Conservation (phyloP, 2,797 vertebrate species). For the Pagetopsis macropterus region DNA sequence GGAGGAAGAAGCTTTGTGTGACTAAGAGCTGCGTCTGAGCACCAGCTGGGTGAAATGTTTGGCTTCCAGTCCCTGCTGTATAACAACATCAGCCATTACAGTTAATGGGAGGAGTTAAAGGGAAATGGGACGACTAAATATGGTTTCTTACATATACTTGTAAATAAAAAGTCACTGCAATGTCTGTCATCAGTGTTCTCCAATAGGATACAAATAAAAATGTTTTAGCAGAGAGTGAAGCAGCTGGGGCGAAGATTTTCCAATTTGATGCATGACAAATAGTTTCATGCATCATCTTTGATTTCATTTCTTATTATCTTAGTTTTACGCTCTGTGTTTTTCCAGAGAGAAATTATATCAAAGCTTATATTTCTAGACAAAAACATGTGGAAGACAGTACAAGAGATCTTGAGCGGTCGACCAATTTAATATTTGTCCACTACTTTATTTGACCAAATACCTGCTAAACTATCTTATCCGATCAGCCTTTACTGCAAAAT, state of each 20-base stretch:
- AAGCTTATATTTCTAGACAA: background rate
- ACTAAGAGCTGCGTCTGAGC: conserved; percentile 46
- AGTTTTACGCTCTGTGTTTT: background rate
- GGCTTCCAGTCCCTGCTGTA: conserved; percentile 29
- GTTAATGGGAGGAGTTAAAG: background rate
- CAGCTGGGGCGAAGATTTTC: background rate
- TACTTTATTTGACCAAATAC: background rate
- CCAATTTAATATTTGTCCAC: background rate
- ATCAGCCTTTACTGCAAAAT: too few species aligned
- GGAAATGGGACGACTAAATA: background rate
- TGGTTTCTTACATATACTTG: background rate
- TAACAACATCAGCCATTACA: conserved; percentile 42
- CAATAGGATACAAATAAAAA: too few species aligned
- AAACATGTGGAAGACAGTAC: too few species aligned
- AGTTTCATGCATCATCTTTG: background rate
- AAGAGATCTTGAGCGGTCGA: background rate
- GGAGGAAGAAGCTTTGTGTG: conserved; percentile 35
- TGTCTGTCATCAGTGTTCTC: background rate
- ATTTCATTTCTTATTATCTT: background rate
- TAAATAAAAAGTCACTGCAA: background rate
- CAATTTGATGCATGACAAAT: background rate
- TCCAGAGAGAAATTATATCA: background rate
- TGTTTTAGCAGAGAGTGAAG: background rate
- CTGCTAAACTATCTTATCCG: background rate
- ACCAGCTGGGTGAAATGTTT: conserved; percentile 52